Conservation (phyloP, 1,140 invertebrate genomes). For the Drosophila prosaltans region DNA sequence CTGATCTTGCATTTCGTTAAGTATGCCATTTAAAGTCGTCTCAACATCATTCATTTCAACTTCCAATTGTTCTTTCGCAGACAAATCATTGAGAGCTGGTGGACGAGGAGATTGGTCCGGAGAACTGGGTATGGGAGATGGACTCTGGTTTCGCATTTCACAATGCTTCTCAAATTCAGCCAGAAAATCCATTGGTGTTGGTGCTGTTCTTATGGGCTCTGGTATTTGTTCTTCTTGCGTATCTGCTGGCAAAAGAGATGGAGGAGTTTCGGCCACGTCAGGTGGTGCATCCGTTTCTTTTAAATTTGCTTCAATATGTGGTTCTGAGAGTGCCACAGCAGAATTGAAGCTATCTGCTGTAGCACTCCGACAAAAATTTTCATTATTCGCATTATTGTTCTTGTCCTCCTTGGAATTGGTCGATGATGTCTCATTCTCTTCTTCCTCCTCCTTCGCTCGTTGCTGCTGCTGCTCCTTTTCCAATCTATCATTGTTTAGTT, state of each 20-base stretch:
- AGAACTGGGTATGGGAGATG: slow-evolving; percentile 28
- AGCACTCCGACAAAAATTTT: slow-evolving; percentile 78
- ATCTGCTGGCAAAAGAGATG: neutral
- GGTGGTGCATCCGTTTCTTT: neutral
- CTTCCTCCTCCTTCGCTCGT: neutral
- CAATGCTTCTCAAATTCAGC: slow-evolving; percentile 70
- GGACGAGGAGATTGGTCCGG: slow-evolving; percentile 2
- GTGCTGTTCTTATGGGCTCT: slow-evolving; percentile 9
- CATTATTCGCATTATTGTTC: slow-evolving; percentile 66
- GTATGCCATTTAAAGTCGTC: slow-evolving; percentile 74
- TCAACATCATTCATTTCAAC: slow-evolving; percentile 79
- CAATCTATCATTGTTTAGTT: slow-evolving; percentile 19
- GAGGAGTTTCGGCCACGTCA: slow-evolving; percentile 15
- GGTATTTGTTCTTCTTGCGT: neutral
- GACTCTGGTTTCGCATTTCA: slow-evolving; percentile 28
- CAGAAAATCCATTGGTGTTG: slow-evolving; percentile 63
- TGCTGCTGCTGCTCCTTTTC: neutral
- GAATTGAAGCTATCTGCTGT: slow-evolving; percentile 79
- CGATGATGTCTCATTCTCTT: neutral
- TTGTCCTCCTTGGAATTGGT: slow-evolving; percentile 39
- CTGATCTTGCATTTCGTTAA: slow-evolving; percentile 79
- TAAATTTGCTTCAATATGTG: slow-evolving; percentile 60
- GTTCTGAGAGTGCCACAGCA: slow-evolving; percentile 65
- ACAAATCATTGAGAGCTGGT: slow-evolving; percentile 45
- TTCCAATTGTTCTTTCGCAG: slow-evolving; percentile 58